A percentile compares a stretch with the other conserved stretches of the same genome.
phyloP scores from a whole-genome alignment of 2,113 vertebrate species.

The Bos javanicus region DNA sequence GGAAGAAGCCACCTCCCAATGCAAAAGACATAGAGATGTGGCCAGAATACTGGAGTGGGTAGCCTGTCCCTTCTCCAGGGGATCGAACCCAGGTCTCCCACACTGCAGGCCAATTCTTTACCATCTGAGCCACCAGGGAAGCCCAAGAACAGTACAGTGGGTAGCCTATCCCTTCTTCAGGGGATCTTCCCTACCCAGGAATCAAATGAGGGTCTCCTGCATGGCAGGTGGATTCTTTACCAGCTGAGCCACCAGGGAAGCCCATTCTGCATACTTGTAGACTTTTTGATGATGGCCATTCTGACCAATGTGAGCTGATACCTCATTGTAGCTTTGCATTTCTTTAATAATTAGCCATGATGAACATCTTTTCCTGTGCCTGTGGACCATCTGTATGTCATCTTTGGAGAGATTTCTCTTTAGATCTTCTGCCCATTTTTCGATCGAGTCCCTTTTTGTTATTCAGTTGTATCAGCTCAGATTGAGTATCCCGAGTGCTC shows the following conservation, averaged over 20 bases:
- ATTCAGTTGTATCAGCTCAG: background rate
- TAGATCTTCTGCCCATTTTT: background rate
- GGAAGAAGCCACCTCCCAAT: background rate
- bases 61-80: background rate
- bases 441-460: background rate
- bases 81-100: background rate
- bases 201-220: background rate
- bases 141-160: background rate
- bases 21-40: background rate
- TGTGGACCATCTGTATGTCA: background rate
- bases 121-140: background rate
- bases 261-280: fast-evolving
- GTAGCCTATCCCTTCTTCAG: background rate
- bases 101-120: background rate
- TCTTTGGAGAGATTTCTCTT: background rate
- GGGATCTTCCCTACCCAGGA: background rate
- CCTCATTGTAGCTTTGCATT: background rate
- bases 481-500: background rate
- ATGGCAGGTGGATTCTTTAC: background rate
- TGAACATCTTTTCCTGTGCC: background rate
- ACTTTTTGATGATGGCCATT: background rate
- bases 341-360: background rate
- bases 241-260: fast-evolving
- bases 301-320: background rate
- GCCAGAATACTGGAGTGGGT: background rate